A percentile compares a stretch with the other conserved stretches of the same genome.
Conservation (phyloP, 2,797 vertebrate genomes). For the Sciurus carolinensis region DNA sequence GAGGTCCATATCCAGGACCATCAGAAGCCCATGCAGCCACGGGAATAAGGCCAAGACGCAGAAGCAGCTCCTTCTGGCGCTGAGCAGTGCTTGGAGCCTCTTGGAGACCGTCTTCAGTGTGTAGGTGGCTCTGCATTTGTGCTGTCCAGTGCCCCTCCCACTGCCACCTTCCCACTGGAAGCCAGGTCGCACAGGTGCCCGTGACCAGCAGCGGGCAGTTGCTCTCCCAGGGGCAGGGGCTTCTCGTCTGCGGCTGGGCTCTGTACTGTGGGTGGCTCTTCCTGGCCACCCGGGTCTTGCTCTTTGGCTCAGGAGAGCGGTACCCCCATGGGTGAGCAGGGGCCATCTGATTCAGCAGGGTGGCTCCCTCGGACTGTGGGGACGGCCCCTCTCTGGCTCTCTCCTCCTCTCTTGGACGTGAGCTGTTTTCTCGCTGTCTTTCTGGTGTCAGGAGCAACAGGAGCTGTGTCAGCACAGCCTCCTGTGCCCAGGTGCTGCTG, state of each 20-base stretch:
- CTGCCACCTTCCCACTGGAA: too few species aligned
- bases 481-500: background rate
- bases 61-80: rapidly evolving
- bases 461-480: background rate
- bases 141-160: too few species aligned
- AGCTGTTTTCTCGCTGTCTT: background rate
- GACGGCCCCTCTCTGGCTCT: background rate
- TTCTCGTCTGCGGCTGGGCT: too few species aligned
- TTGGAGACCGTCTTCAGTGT: too few species aligned
- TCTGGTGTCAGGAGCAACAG: background rate
- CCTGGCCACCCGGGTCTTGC: rapidly evolving
- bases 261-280: background rate
- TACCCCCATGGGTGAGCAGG: rapidly evolving
- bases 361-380: too few species aligned
- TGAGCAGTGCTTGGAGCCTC: rapidly evolving
- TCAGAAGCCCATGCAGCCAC: background rate
- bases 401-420: background rate
- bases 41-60: rapidly evolving
- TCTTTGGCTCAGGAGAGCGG: background rate
- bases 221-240: too few species aligned
- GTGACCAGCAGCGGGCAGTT: background rate
- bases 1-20: background rate
- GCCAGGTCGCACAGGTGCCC: rapidly evolving
- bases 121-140: too few species aligned
- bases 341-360: too few species aligned